phyloP scores from a whole-genome alignment of 1,140 invertebrate species.

The Trinorchestia longiramus region DNA sequence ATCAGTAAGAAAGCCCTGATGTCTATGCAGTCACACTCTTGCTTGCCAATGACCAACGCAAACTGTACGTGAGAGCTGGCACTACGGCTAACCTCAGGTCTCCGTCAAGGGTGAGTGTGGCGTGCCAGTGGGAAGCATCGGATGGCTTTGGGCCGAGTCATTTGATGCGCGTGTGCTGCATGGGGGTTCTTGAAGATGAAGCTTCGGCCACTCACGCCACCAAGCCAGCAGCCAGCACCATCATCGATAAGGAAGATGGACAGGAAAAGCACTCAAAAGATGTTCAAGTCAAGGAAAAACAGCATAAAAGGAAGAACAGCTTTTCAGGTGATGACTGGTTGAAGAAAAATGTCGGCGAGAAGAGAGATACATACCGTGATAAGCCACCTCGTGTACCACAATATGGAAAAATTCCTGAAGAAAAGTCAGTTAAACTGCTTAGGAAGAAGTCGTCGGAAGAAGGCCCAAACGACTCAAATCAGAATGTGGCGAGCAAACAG shows the following conservation, averaged over 20 bases:
- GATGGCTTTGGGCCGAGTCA: conserved; percentile 18
- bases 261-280: conserved; percentile 26
- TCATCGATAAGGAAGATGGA: neutral
- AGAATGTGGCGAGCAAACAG: neutral
- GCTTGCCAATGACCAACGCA: neutral
- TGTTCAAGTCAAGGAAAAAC: conserved; percentile 16
- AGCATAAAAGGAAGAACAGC: conserved; percentile 11
- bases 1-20: neutral
- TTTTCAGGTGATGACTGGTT: neutral
- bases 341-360: neutral
- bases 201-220: neutral
- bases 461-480: neutral
- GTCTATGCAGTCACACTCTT: neutral
- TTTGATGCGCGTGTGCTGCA: conserved; percentile 24
- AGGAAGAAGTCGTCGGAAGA: conserved; percentile 9
- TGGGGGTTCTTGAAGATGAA: conserved; percentile 30
- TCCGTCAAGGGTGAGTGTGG: neutral
- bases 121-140: conserved; percentile 20
- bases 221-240: neutral
- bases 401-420: neutral
- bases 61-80: neutral
- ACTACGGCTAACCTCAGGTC: conserved; percentile 9
- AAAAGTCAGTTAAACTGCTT: neutral
- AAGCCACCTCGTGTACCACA: neutral
- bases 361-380: neutral